A percentile compares a stretch with the other conserved stretches of the same genome.
These are phyloP conservation scores for Enteromius thamalakanensis DNA, from an alignment of 2,797 vertebrate species.

Conservation along the genomic window DNA sequence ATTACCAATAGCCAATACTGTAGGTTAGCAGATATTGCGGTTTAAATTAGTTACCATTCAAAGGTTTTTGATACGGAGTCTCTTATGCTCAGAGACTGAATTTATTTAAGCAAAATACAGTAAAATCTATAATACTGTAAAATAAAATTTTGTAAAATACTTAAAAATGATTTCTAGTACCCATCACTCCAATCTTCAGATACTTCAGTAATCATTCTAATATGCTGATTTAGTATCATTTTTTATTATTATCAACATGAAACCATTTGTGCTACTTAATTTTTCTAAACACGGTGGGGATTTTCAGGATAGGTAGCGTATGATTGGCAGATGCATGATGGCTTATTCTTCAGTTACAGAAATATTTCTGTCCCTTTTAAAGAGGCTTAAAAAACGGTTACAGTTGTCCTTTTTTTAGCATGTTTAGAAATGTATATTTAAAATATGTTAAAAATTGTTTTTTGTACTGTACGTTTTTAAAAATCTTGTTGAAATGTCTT, in stretches of 20 bases:
- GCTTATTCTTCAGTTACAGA: background rate
- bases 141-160: background rate
- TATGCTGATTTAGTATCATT: background rate
- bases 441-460: background rate
- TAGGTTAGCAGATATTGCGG: conserved; percentile 9
- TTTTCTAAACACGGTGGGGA: too few species aligned
- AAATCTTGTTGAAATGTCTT: background rate
- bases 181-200: background rate
- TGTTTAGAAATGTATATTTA: background rate
- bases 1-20: background rate
- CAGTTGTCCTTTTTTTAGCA: background rate
- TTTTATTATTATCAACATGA: background rate
- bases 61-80: background rate
- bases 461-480: background rate
- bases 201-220: background rate
- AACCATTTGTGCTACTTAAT: background rate
- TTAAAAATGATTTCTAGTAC: background rate
- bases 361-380: background rate
- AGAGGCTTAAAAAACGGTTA: background rate
- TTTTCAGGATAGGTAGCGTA: background rate
- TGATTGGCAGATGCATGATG: background rate
- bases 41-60: background rate
- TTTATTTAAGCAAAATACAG: background rate
- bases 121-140: background rate
- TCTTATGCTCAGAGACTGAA: background rate